Conservation (phyloP, 1,140 invertebrate genomes). For the Nautilus pompilius region DNA sequence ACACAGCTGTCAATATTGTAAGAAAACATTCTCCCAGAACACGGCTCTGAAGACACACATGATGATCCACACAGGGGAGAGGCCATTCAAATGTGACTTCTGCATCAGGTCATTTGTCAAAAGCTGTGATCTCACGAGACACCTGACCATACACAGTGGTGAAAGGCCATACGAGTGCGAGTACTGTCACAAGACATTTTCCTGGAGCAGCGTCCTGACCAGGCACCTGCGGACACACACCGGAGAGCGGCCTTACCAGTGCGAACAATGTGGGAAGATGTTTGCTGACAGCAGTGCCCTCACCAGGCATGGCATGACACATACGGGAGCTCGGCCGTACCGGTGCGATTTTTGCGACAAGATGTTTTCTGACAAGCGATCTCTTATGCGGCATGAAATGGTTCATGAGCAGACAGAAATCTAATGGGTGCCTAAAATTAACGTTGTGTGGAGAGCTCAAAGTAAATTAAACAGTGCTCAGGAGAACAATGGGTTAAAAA, state of each 20-base stretch:
- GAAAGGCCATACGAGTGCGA: constrained; percentile 16
- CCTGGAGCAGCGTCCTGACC: constrained; percentile 3
- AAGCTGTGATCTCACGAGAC: constrained; percentile 4
- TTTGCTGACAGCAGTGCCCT: too few species aligned
- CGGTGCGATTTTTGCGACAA: constrained; percentile 42
- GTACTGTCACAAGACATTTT: constrained; percentile 9
- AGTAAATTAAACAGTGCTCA: too few species aligned
- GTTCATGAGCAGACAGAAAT: too few species aligned
- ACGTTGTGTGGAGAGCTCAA: too few species aligned
- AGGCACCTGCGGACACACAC: constrained; percentile 49
- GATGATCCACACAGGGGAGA: constrained; percentile 78
- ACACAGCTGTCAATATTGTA: constrained; percentile 70
- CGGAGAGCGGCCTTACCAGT: constrained; percentile 38
- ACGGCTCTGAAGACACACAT: constrained; percentile 78
- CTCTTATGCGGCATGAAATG: too few species aligned
- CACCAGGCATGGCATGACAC: too few species aligned
- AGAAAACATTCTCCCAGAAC: constrained; percentile 82
- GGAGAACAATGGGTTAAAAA: too few species aligned
- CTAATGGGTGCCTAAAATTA: too few species aligned
- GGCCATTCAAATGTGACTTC: constrained; percentile 71
- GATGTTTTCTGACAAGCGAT: too few species aligned
- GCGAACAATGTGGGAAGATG: too few species aligned
- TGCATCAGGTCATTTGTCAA: constrained; percentile 10
- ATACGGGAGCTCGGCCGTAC: too few species aligned
- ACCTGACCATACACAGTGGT: constrained; percentile 13